Evolutionary conservation across 2,888 invertebrate genomes (phyloP).

Genomic region (Invenusta paracnida): DNA sequence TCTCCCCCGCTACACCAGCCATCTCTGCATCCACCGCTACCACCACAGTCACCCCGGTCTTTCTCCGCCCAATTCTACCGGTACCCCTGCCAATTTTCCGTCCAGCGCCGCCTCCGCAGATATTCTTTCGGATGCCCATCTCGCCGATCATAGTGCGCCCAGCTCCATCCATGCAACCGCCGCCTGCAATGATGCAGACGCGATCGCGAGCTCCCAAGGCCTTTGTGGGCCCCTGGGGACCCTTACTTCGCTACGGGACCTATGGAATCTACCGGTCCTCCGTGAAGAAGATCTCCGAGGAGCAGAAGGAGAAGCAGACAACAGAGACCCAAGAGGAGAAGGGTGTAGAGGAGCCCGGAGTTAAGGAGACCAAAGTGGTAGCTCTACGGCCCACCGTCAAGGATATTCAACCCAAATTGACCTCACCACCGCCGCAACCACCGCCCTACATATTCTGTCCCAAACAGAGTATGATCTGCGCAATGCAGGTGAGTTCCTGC

Average conservation of each 20-base stretch:
- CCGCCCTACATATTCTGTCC: slow-evolving; percentile 3
- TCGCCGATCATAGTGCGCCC: neutral
- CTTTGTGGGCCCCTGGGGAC: slow-evolving; percentile 31
- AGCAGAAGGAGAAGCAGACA: neutral
- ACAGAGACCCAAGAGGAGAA: neutral
- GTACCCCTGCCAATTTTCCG: neutral
- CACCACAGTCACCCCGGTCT: neutral
- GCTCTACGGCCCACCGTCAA: neutral
- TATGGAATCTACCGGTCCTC: neutral
- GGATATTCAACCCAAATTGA: no score
- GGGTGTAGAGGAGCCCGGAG: neutral
- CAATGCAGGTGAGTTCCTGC: slow-evolving; percentile 7
- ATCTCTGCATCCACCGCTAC: neutral
- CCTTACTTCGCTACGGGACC: slow-evolving; percentile 28
- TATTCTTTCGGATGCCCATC: neutral
- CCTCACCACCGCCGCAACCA: neutral
- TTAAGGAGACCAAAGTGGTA: neutral
- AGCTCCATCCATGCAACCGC: neutral
- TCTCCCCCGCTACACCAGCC: neutral
- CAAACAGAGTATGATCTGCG: slow-evolving; percentile 21
- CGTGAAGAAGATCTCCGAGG: neutral
- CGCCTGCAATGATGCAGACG: neutral
- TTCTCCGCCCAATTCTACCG: neutral
- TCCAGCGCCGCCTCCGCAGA: neutral
- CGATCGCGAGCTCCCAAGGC: neutral